A percentile compares a stretch with the other conserved stretches of the same genome.
These are phyloP conservation scores for Micoletzkya japonica DNA, from an alignment of 2,888 invertebrate genomes.

Conservation along the genomic window DNA sequence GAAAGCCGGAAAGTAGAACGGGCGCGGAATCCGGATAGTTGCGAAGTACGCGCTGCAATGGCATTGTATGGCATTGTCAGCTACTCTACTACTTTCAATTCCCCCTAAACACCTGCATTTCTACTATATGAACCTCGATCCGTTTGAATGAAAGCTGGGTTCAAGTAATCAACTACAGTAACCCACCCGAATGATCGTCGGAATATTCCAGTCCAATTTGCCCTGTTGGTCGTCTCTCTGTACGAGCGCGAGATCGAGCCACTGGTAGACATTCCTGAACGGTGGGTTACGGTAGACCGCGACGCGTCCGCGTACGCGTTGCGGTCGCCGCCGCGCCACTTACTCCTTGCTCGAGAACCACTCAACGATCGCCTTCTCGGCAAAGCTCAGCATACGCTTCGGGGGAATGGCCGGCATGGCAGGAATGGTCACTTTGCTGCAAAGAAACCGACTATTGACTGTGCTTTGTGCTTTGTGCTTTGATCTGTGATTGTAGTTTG, in stretches of 20 bases:
- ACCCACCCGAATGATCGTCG: slow-evolving; percentile 12
- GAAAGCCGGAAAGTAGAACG: slow-evolving; percentile 25
- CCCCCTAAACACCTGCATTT: too few relatives aligned
- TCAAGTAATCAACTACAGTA: background rate
- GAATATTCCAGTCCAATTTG: slow-evolving; percentile 14
- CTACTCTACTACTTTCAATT: too few relatives aligned
- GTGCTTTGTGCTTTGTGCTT: background rate
- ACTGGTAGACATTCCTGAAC: slow-evolving; percentile 28
- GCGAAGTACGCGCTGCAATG: slow-evolving; percentile 36
- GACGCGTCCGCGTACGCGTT: background rate
- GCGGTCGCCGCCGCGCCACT: background rate
- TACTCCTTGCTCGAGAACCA: slow-evolving; percentile 28
- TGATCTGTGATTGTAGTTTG: background rate
- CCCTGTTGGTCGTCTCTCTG: slow-evolving; percentile 14
- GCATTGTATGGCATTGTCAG: background rate
- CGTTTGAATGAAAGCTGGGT: too few relatives aligned
- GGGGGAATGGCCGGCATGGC: slow-evolving; percentile 7
- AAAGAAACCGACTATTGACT: background rate
- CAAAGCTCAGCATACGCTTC: slow-evolving; percentile 3
- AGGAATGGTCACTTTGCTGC: slow-evolving; percentile 10
- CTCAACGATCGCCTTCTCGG: slow-evolving; percentile 30
- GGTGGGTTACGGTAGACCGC: background rate
- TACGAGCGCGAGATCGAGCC: slow-evolving; percentile 23
- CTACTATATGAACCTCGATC: too few relatives aligned
- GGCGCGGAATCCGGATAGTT: slow-evolving; percentile 37